Evolutionary conservation across 2,888 invertebrate species (phyloP).

Genomic region (Glyphotaelius pellucidus): DNA sequence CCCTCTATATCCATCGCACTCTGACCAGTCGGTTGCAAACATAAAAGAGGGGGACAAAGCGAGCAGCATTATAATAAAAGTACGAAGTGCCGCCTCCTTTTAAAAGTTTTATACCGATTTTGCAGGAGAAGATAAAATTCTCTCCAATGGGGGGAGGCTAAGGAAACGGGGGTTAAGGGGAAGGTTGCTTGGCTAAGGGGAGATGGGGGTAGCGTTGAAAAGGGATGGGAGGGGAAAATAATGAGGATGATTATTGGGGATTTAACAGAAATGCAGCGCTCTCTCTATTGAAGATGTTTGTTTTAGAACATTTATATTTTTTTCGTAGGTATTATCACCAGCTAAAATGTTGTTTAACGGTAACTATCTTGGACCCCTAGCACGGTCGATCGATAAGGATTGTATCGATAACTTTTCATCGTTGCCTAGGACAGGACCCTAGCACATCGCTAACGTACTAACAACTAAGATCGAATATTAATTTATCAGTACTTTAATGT

Average conservation of each 20-base stretch:
- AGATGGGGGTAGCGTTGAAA: conserved; percentile 20
- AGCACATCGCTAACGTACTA: too few relatives aligned
- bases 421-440: too few relatives aligned
- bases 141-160: conserved; percentile 61
- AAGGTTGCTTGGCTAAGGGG: conserved; percentile 46
- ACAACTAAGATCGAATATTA: too few relatives aligned
- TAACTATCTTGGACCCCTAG: neutral
- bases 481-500: too few relatives aligned
- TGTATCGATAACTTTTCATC: too few relatives aligned
- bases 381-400: too few relatives aligned
- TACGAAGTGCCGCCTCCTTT: conserved; percentile 61
- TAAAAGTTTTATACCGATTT: conserved; percentile 65
- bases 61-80: conserved; percentile 40
- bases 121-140: conserved; percentile 65
- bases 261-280: conserved; percentile 52
- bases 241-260: conserved; percentile 63
- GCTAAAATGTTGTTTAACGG: neutral
- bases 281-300: neutral
- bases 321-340: neutral
- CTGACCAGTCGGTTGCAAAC: conserved; percentile 4
- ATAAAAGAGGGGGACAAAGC: conserved; percentile 28
- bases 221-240: conserved; percentile 60
- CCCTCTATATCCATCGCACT: conserved; percentile 29
- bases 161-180: conserved; percentile 38
- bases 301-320: neutral